phyloP scores from a whole-genome alignment of 2,113 vertebrate species.

The Tympanuchus pallidicinctus region DNA sequence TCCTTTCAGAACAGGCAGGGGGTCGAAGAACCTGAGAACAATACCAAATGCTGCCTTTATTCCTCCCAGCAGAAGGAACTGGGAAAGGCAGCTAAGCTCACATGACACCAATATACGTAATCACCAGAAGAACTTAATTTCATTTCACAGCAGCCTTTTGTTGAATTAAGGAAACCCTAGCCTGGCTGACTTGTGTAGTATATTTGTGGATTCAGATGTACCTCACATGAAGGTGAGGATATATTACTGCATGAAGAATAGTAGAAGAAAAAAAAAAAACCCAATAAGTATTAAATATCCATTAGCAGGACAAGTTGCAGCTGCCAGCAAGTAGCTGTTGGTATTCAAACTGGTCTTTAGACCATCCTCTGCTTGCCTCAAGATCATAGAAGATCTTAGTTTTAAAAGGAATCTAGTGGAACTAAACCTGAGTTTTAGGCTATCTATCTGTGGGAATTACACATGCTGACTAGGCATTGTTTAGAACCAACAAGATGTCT shows the following conservation, averaged over 20 bases:
- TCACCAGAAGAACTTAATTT: background rate
- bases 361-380: background rate
- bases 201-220: background rate
- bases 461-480: fast-evolving
- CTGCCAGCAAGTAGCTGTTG: background rate
- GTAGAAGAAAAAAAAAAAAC: background rate
- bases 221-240: background rate
- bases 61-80: background rate
- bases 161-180: background rate
- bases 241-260: background rate
- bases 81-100: background rate
- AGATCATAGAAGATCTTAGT: background rate
- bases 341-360: background rate
- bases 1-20: background rate
- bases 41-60: background rate
- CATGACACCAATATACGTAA: fast-evolving
- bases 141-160: background rate
- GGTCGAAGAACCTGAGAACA: background rate
- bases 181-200: background rate
- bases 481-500: background rate
- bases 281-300: background rate
- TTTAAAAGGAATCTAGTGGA: background rate
- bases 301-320: background rate
- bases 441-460: background rate
- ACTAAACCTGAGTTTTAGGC: background rate